These are phyloP conservation scores for Drosophila sechellia DNA, from an alignment of 1,140 invertebrate species.

Conservation along the genomic window DNA sequence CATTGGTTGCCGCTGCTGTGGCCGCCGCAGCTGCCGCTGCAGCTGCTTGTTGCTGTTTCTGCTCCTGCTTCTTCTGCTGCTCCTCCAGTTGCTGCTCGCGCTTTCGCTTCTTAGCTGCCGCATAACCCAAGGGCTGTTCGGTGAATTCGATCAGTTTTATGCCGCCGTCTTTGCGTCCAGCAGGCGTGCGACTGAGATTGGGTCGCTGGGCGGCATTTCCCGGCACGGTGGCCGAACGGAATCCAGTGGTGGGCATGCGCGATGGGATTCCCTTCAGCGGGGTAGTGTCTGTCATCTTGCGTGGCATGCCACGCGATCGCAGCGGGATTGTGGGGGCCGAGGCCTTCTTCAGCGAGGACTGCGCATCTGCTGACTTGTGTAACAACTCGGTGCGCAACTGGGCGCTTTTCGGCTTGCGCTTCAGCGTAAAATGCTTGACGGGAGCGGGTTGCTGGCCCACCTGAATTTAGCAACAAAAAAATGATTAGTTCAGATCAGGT, in stretches of 20 bases:
- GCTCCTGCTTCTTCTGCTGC: conserved; percentile 88
- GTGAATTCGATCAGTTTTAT: conserved; percentile 96
- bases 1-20: conserved; percentile 45
- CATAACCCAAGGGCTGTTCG: conserved; percentile 93
- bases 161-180: conserved; percentile 93
- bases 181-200: conserved; percentile 85
- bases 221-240: conserved; percentile 86
- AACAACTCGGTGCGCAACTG: conserved; percentile 94
- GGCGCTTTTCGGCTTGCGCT: conserved; percentile 97
- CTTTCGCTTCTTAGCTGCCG: conserved; percentile 87
- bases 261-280: conserved; percentile 96
- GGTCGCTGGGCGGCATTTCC: conserved; percentile 85
- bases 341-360: conserved; percentile 94
- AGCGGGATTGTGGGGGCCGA: conserved; percentile 93
- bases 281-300: conserved; percentile 98
- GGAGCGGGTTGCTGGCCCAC: conserved; percentile 88
- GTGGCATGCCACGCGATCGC: conserved; percentile 96
- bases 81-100: conserved; percentile 91
- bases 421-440: conserved; percentile 96
- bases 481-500: conserved; percentile 3
- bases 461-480: conserved; percentile 48
- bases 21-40: conserved; percentile 80
- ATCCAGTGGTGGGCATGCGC: conserved; percentile 88
- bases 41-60: conserved; percentile 86
- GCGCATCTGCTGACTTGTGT: conserved; percentile 95